A percentile compares a stretch with the other conserved stretches of the same genome.
Evolutionary conservation across 2,113 vertebrate genomes (phyloP).

Genomic region (Eptesicus fuscus): DNA sequence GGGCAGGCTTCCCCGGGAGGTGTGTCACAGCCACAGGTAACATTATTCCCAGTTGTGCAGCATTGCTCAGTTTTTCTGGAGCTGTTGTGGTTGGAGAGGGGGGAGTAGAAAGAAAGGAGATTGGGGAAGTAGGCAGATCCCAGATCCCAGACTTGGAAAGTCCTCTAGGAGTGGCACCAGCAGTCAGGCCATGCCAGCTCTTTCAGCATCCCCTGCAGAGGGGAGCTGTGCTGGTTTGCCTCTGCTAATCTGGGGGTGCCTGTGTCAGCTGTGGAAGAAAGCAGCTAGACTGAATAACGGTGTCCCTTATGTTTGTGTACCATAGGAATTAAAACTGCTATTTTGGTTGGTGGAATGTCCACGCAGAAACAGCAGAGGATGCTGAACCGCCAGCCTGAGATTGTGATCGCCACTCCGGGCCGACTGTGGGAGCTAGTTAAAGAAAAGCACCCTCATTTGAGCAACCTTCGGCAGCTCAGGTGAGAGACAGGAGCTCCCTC

Average conservation of each 20-base stretch:
- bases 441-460: constrained; percentile 91
- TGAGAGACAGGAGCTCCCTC: constrained; percentile 59
- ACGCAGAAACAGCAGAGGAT: constrained; percentile 92
- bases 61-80: background rate
- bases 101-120: background rate
- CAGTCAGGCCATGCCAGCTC: background rate
- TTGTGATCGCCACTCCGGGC: constrained; percentile 95
- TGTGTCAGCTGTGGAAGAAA: background rate
- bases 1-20: background rate
- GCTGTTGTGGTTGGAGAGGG: background rate
- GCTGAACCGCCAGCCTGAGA: constrained; percentile 91
- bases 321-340: constrained; percentile 91
- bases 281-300: background rate
- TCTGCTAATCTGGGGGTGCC: background rate
- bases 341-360: constrained; percentile 96
- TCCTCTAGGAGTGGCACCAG: background rate
- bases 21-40: background rate
- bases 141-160: background rate
- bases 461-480: constrained; percentile 90
- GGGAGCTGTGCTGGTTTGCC: background rate
- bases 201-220: background rate
- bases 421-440: constrained; percentile 95
- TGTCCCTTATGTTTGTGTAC: background rate
- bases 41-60: too few species aligned
- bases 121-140: background rate